These are phyloP conservation scores for Hymenopus coronatus DNA, from an alignment of 2,888 invertebrate species.

Conservation along the genomic window DNA sequence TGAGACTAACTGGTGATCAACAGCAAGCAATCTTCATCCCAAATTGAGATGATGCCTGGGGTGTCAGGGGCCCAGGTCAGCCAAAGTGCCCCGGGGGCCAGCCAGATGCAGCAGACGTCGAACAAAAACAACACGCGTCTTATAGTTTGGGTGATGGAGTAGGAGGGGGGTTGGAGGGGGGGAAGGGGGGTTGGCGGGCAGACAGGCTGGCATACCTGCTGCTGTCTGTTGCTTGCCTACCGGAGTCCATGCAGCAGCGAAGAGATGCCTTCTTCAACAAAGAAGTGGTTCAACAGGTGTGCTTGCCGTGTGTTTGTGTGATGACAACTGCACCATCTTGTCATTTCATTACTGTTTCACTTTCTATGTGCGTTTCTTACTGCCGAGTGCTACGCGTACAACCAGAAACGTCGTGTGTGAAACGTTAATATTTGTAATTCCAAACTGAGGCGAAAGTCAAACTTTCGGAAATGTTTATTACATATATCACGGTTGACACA, in stretches of 20 bases:
- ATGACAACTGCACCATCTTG: neutral
- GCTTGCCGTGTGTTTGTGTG: neutral
- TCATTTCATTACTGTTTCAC: neutral
- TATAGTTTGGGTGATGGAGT: neutral
- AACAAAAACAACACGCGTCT: neutral
- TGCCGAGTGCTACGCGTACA: neutral
- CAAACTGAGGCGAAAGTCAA: neutral
- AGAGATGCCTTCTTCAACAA: neutral
- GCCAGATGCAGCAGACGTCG: neutral
- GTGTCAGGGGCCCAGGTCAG: neutral
- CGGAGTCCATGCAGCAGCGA: neutral
- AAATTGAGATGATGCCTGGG: neutral
- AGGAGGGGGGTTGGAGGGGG: neutral
- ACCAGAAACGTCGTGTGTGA: no score
- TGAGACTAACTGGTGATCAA: neutral
- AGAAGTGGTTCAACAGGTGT: neutral
- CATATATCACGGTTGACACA: neutral
- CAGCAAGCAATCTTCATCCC: neutral
- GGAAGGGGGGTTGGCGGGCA: neutral
- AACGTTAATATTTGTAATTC: no score
- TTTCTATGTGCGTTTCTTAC: neutral
- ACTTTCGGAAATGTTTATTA: neutral
- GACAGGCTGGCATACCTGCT: neutral
- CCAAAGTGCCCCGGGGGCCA: neutral
- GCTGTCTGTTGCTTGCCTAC: neutral